phyloP scores from a whole-genome alignment of 2,113 vertebrate species.

The Nesoenas mayeri region DNA sequence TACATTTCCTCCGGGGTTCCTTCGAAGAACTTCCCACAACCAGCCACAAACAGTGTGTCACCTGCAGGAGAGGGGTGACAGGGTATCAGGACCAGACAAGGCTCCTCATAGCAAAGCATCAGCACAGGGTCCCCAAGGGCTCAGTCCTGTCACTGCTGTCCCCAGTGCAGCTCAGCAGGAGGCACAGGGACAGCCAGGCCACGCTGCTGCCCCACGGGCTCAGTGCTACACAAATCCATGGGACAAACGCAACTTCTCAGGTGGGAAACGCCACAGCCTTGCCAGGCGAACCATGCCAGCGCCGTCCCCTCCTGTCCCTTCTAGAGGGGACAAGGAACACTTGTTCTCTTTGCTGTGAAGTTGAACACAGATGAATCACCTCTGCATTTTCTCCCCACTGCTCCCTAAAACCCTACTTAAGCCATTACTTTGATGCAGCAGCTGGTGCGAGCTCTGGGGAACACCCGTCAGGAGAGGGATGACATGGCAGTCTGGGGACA shows the following conservation, averaged over 20 bases:
- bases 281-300: not conserved
- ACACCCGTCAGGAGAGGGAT: accelerated
- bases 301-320: not conserved
- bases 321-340: not conserved
- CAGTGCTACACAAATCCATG: accelerated
- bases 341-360: not conserved
- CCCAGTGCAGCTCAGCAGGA: not conserved
- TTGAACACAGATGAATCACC: not conserved
- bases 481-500: not conserved
- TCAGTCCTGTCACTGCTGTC: not conserved
- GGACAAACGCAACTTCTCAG: accelerated
- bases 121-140: not conserved
- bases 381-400: not conserved
- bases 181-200: not conserved
- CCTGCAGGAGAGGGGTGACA: conserved; percentile 72
- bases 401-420: not conserved
- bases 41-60: conserved; percentile 94
- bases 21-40: conserved; percentile 98
- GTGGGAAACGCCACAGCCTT: not conserved
- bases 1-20: conserved; percentile 97
- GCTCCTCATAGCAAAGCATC: not conserved
- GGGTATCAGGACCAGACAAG: not conserved
- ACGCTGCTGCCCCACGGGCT: not conserved
- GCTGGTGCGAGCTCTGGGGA: not conserved
- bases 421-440: not conserved